Base-by-base conservation (phyloP, 2,888 invertebrate genomes). In the Trichogramma evanescens region DNA sequence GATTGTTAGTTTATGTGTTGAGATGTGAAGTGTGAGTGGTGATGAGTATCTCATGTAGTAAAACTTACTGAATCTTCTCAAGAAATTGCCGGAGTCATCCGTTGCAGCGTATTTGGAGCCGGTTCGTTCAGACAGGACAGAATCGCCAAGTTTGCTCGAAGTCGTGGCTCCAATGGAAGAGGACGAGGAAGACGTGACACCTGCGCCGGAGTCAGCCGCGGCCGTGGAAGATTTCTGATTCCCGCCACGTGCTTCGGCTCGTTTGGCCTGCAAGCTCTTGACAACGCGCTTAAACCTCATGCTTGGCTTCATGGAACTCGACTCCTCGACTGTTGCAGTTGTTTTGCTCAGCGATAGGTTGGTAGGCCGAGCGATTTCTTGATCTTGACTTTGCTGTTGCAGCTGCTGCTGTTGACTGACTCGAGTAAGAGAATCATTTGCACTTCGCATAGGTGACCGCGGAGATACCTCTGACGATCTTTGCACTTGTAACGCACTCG, bases 31-130 rank as follows among this genome's bases (percentile, higher is more conserved):
- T 26, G 26, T 26, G 26, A 26, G 26, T 26, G 26, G 26, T 26
- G 26, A 26, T 26, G 26, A 26, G 26, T 26, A 26, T 26, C 26
- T 56, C 56, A n/a, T 55, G 10, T 44, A 64, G 65, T 26, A 70
- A 82, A 85, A 91, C 92, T 92, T 90, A 92, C 91, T 90, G 86
- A 91, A 89, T 83, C 90, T 87, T 78, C 91, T 84, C 82, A 89
- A 88, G 71, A 91, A 82, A 82, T 83, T 87, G 76, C 88, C 87
- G 70, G 88, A 86, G 26, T 26, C 26, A 26, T 26, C 26, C 26
- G 81, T 89, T 86, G 65, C 86, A 80, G 75, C 79, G 71, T 77
- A 73, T 71, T 73, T 78, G 62, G 55, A 57, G 63, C 58, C 55
- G 62, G 7, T 54, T 50, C 46, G 26, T 26, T 26, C 26, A 26